phyloP scores from a whole-genome alignment of 2,797 vertebrate genomes.

The Micropoecilia bifurca region DNA sequence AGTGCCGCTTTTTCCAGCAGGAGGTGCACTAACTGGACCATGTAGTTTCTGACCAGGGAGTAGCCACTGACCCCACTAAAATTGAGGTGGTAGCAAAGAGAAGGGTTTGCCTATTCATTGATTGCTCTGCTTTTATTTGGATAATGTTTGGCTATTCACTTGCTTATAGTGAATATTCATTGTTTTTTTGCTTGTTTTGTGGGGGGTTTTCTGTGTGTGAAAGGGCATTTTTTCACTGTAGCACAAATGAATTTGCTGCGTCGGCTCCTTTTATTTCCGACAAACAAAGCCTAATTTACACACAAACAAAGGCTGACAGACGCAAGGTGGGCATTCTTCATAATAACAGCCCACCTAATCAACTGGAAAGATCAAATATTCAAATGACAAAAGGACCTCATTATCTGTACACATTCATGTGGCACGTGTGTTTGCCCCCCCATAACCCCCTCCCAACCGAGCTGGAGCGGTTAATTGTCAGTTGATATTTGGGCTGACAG shows the following conservation, averaged over 20 bases:
- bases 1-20: too few relatives aligned
- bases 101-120: not conserved
- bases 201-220: too few relatives aligned
- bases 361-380: slow-evolving; percentile 82
- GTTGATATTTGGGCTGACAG: slow-evolving; percentile 77
- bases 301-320: slow-evolving; percentile 69
- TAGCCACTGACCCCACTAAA: too few relatives aligned
- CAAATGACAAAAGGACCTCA: slow-evolving; percentile 82
- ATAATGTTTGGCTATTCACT: not conserved
- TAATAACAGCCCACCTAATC: slow-evolving; percentile 76
- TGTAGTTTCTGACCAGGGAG: too few relatives aligned
- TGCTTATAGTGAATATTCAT: not conserved
- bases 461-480: slow-evolving; percentile 75
- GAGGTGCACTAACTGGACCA: too few relatives aligned
- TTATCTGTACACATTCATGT: slow-evolving; percentile 66
- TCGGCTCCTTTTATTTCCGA: slow-evolving; percentile 24
- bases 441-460: slow-evolving; percentile 35
- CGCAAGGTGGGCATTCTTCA: slow-evolving; percentile 48
- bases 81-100: not conserved
- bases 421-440: slow-evolving; percentile 25
- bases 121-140: not conserved
- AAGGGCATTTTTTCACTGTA: slow-evolving; percentile 33
- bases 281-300: slow-evolving; percentile 71
- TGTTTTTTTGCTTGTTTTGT: not conserved
- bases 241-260: slow-evolving; percentile 42